Conservation (phyloP, 2,113 vertebrate species). For the Gymnobelideus leadbeateri region DNA sequence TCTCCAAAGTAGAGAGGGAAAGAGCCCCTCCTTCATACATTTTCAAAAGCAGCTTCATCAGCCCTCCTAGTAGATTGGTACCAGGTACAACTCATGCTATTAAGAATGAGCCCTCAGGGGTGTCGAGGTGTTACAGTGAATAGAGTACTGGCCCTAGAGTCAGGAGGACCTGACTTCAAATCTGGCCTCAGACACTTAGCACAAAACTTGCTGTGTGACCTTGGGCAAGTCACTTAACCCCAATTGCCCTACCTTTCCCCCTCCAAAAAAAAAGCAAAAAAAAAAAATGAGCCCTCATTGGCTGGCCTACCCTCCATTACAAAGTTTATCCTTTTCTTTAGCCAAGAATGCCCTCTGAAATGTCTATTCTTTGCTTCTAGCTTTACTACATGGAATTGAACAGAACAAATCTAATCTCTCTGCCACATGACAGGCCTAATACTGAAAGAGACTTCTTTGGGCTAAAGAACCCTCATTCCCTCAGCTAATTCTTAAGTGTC, state of each 20-base stretch:
- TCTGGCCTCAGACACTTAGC: too few relatives aligned
- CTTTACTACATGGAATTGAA: not conserved
- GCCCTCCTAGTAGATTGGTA: not conserved
- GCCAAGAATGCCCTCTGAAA: not conserved
- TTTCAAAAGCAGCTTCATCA: not conserved
- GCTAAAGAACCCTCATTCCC: not conserved
- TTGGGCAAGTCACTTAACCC: too few relatives aligned
- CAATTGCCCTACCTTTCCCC: too few relatives aligned
- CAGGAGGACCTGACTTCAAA: too few relatives aligned
- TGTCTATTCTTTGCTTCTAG: not conserved
- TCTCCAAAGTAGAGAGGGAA: not conserved
- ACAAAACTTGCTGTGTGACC: too few relatives aligned
- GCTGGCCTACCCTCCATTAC: not conserved
- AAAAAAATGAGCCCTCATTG: not conserved
- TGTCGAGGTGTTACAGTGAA: too few relatives aligned
- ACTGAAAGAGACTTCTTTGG: not conserved
- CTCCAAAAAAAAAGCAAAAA: too few relatives aligned
- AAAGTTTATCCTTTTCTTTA: not conserved
- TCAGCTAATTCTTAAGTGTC: not conserved
- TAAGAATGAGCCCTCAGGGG: not conserved
- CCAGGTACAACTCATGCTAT: not conserved
- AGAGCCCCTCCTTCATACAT: not conserved
- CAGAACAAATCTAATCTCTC: not conserved
- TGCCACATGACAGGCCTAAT: not conserved
- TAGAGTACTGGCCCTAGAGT: too few relatives aligned